phyloP scores from a whole-genome alignment of 2,113 vertebrate genomes.

The Heterochromis multidens region DNA sequence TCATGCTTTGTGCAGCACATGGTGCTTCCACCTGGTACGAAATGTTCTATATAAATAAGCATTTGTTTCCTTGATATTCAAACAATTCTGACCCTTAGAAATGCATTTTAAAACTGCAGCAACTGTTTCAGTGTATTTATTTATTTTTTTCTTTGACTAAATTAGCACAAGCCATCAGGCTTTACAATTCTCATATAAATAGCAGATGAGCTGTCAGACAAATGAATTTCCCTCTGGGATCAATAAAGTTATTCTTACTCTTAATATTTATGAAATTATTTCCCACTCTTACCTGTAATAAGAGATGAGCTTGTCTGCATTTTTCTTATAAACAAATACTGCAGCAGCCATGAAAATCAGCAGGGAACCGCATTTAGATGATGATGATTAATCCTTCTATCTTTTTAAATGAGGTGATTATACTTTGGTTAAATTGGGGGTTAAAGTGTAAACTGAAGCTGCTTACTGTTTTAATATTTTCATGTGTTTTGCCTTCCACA shows the following conservation, averaged over 20 bases:
- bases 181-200: too few relatives aligned
- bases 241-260: too few relatives aligned
- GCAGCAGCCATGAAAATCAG: background rate
- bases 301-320: background rate
- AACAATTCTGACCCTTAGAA: background rate
- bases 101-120: accelerated
- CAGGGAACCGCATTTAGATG: background rate
- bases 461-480: background rate
- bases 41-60: background rate
- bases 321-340: background rate
- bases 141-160: too few relatives aligned
- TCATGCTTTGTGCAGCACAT: too few relatives aligned
- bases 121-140: background rate
- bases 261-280: too few relatives aligned
- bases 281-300: background rate
- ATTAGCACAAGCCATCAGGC: too few relatives aligned
- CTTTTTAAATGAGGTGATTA: background rate
- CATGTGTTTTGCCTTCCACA: conserved; percentile 45
- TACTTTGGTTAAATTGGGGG: background rate
- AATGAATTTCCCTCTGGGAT: too few relatives aligned
- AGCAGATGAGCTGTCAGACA: too few relatives aligned
- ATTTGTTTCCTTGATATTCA: background rate
- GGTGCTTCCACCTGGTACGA: too few relatives aligned
- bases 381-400: background rate
- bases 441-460: background rate